Conservation (phyloP, 2,797 vertebrate species). For the Acanthurus tractus region DNA sequence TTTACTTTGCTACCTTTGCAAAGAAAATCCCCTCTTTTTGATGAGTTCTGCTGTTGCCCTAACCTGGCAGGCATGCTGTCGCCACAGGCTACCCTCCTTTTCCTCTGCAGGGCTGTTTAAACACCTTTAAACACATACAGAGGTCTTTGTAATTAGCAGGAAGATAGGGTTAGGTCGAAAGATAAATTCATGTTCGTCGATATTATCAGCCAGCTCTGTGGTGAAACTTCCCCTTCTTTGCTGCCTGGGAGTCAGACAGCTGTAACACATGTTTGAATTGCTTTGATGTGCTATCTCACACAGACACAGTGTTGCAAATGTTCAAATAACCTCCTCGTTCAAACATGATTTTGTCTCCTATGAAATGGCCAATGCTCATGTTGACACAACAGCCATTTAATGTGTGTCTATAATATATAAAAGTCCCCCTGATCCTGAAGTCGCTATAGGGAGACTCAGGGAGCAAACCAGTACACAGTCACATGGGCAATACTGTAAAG, state of each 20-base stretch:
- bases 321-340: background rate
- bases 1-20: conserved; percentile 60
- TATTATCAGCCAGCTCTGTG: conserved; percentile 24
- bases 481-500: conserved; percentile 50
- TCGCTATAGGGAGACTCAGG: conserved; percentile 4
- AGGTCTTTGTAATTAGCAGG: conserved; percentile 35
- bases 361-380: background rate
- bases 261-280: background rate
- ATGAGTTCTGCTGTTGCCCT: conserved; percentile 54
- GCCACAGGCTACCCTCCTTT: conserved; percentile 34
- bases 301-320: conserved; percentile 1
- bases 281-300: conserved; percentile 32
- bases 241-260: background rate
- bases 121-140: conserved; percentile 31
- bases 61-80: conserved; percentile 48
- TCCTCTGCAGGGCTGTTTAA: conserved; percentile 36
- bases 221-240: conserved; percentile 7
- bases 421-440: conserved; percentile 10
- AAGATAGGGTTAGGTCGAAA: conserved; percentile 20
- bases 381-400: background rate
- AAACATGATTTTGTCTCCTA: conserved; percentile 1
- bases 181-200: conserved; percentile 40
- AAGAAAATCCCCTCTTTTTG: conserved; percentile 67
- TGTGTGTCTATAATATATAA: conserved; percentile 10
- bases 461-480: conserved; percentile 35